Base-by-base conservation (phyloP, 1,140 invertebrate species). In the Eueides isabella region DNA sequence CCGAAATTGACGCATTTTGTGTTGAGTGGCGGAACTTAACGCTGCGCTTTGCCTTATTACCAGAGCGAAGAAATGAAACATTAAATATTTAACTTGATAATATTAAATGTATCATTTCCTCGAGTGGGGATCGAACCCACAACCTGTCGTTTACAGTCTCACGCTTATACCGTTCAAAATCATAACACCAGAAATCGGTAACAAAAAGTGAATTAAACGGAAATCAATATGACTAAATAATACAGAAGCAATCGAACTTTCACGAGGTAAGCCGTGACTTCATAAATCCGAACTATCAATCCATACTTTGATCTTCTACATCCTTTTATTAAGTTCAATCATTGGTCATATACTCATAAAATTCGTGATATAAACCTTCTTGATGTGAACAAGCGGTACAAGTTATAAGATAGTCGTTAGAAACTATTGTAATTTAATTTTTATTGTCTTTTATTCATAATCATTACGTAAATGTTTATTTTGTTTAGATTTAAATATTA, bases 301-400 rank as follows among this genome's bases (percentile, higher is more conserved):
- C 61, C 77, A 64, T 80, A 78, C 77, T 87, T 86, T 75, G 71
- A 76, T 76, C 77, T 75, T 19, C 64, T 69, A 85, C 86, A 87
- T 83, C 80, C 75, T 87, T 87, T 89, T 89, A 89, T 88, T 86
- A 82, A 84, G 79, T 81, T 84, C 84, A 89, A 88, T 89, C 87
- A 88, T 74, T 84, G 83, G 83, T 82, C 80, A 88, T 80, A 67
- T 38, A 38, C 35, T 38, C 35, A 38, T 44, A 44, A 44, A 5
- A 75, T 77, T 76, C 63, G 67, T 80, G 83, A 84, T 85, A 83
- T 82, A 71, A 74, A 80, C 72, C 66, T 75, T 75, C n/a, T 77
- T 77, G 73, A 73, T 77, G 44, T 61, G 68, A 55, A 26, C 12
- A 55, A 55, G 11, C 48, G 48, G 19, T 23, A 11, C 48, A 55